A percentile compares a stretch with the other conserved stretches of the same genome.
Evolutionary conservation across 2,113 vertebrate species (phyloP).

Genomic region (Cephalopholis sonnerati): DNA sequence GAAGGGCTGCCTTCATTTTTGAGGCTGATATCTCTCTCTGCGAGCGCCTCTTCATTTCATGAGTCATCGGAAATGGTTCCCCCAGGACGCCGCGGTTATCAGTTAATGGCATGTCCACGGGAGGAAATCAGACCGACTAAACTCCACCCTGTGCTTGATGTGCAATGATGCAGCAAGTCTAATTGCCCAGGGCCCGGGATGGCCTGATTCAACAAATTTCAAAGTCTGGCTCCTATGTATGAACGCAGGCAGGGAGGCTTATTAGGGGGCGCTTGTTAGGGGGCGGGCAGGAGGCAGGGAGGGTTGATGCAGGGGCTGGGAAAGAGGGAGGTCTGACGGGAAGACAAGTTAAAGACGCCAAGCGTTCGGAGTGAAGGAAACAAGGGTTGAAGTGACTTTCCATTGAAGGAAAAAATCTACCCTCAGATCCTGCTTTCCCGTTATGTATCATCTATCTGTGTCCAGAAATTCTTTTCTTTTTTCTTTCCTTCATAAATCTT

Average conservation of each 20-base stretch:
- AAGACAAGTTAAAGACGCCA: conserved; percentile 13
- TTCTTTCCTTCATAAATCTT: too few species aligned
- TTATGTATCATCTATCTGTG: background rate
- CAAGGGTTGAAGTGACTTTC: background rate
- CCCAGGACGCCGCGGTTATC: conserved; percentile 65
- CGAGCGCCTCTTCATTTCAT: conserved; percentile 67
- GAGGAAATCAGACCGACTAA: conserved; percentile 68
- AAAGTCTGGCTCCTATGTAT: conserved; percentile 42
- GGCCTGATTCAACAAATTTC: conserved; percentile 72
- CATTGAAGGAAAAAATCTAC: conserved; percentile 12
- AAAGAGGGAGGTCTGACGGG: conserved; percentile 22
- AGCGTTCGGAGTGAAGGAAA: background rate
- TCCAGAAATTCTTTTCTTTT: background rate
- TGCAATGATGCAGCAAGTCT: conserved; percentile 71
- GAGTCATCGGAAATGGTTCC: conserved; percentile 71
- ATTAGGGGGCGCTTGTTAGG: conserved; percentile 49
- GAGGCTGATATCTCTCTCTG: conserved; percentile 55
- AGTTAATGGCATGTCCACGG: conserved; percentile 73
- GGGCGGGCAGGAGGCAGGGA: conserved; percentile 17
- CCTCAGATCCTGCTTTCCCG: background rate
- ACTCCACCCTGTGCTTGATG: conserved; percentile 67
- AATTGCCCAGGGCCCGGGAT: conserved; percentile 45
- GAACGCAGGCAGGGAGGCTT: conserved; percentile 40
- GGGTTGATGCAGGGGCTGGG: conserved; percentile 9
- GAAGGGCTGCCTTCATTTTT: conserved; percentile 58